Evolutionary conservation across 2,113 vertebrate species (phyloP), one percentile per base, ranked within the genome.

Genomic region (Chamaea fasciata): DNA sequence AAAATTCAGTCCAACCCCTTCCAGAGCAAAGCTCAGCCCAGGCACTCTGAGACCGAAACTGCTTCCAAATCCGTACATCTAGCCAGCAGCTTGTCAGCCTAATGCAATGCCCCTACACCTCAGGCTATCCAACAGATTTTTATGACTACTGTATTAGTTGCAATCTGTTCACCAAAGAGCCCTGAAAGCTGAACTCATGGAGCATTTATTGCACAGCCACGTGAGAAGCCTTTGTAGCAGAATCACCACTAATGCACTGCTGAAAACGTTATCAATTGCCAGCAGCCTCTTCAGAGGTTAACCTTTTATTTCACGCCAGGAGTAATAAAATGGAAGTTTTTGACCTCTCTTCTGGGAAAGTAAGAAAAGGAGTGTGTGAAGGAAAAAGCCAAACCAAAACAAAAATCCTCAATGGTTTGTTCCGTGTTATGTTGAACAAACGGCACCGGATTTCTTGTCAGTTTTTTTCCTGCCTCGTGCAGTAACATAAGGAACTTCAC

Each of bases 111-210:
- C 44, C 94, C 90, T 81, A 47, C 46, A 86, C 68, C 83, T 82
- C 15, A 35, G 68, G 95, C 49, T 78, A 91, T 8, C 67, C 59
- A 88, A 76, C 55, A 73, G 67, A 85, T 82, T 91, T 92, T 63
- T 91, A 80, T 59, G 57, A 78, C 62, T 82, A 10, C 88, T 91
- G 44, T 55, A 89, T 90, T 88, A 91, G 73, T 39, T 68, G 78
- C 83, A 94, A 89, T 95, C 94, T 94, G 81, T 84, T 56, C 78
- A 84, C 67, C 41, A 2, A 95, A 85, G 79, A 90, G 57, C 68
- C 84, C 63, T 10, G 26, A 86, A 78, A 96, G 94, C 64, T 86
- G 91, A 93, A 86, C 65, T 68, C 33, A 10, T 10, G 6, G 42
- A 89, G 53, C 79, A 59, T 93, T 92, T 92, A 57, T 62, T 90